Percentiles rank a stretch among this genome's conserved stretches.
phyloP scores from a whole-genome alignment of 2,888 invertebrate species.

The Drosophila paranaensis region DNA sequence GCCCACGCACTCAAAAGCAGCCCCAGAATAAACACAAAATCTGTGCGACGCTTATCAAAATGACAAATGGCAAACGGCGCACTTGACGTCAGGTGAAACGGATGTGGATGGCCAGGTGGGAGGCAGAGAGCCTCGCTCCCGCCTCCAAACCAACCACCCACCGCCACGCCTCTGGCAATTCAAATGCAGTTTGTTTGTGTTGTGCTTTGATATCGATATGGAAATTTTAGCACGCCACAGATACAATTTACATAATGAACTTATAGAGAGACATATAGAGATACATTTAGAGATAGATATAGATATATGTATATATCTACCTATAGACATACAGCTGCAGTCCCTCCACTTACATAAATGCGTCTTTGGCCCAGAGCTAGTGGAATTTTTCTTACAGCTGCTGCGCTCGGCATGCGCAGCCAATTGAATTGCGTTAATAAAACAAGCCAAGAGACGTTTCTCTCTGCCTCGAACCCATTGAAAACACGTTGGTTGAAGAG shows the following conservation, averaged over 20 bases:
- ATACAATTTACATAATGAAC: not conserved
- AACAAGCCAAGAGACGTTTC: constrained; percentile 4
- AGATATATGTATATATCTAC: not conserved
- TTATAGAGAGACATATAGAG: not conserved
- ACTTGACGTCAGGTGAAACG: constrained; percentile 64
- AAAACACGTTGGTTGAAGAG: not conserved
- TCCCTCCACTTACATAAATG: not conserved
- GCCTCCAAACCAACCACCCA: not conserved
- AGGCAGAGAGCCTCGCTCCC: not conserved
- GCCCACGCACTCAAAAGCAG: constrained; percentile 39
- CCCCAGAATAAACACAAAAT: constrained; percentile 20
- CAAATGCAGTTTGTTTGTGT: constrained; percentile 47
- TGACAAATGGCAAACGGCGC: constrained; percentile 60
- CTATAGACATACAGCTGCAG: not conserved
- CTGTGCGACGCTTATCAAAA: constrained; percentile 57
- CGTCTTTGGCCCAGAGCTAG: constrained; percentile 1
- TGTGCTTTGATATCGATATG: constrained; percentile 34
- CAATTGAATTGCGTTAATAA: constrained; percentile 33
- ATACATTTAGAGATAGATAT: not conserved
- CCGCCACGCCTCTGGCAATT: constrained; percentile 42
- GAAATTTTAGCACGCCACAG: constrained; percentile 21
- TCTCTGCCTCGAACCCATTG: not conserved
- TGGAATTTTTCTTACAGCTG: constrained; percentile 44
- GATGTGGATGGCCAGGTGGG: constrained; percentile 9
- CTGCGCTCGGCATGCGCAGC: constrained; percentile 23